A percentile compares a stretch with the other conserved stretches of the same genome.
Evolutionary conservation across 2,113 vertebrate genomes (phyloP).

Genomic region (Hucho hucho): DNA sequence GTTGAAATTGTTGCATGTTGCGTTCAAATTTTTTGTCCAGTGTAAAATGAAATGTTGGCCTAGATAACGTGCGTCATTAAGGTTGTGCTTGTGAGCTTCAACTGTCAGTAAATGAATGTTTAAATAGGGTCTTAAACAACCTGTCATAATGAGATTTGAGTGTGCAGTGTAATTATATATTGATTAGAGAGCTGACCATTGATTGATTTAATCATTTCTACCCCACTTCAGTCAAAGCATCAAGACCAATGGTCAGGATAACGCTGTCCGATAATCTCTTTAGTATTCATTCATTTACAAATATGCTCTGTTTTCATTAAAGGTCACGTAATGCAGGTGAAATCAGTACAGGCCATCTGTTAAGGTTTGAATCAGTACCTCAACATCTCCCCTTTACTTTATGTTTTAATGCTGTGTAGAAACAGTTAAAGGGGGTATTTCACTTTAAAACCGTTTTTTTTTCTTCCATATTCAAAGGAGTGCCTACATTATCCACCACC

Average conservation of each 20-base stretch:
- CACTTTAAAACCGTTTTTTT: no score
- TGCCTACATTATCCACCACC: no score
- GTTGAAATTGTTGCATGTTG: no score
- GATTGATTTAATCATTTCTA: slow-evolving; percentile 65
- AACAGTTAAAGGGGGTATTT: no score
- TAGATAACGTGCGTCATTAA: not conserved
- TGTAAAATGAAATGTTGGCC: not conserved
- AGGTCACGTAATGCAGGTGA: not conserved
- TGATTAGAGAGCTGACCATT: slow-evolving; percentile 61
- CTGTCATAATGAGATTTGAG: slow-evolving; percentile 50
- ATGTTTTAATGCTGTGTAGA: no score
- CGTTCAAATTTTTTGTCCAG: no score
- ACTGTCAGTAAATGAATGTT: not conserved
- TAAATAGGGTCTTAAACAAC: slow-evolving; percentile 41
- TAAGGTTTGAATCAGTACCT: no score
- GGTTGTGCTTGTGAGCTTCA: not conserved
- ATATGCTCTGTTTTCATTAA: not conserved
- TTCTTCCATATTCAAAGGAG: no score
- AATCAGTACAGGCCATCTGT: not conserved
- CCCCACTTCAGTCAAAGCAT: slow-evolving; percentile 38
- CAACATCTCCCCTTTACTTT: no score
- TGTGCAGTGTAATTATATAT: slow-evolving; percentile 64
- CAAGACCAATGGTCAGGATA: slow-evolving; percentile 29
- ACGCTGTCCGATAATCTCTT: slow-evolving; percentile 32
- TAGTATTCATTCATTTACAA: slow-evolving; percentile 12